Conservation (phyloP, 2,113 vertebrate species). For the Dolichotis patagonum region DNA sequence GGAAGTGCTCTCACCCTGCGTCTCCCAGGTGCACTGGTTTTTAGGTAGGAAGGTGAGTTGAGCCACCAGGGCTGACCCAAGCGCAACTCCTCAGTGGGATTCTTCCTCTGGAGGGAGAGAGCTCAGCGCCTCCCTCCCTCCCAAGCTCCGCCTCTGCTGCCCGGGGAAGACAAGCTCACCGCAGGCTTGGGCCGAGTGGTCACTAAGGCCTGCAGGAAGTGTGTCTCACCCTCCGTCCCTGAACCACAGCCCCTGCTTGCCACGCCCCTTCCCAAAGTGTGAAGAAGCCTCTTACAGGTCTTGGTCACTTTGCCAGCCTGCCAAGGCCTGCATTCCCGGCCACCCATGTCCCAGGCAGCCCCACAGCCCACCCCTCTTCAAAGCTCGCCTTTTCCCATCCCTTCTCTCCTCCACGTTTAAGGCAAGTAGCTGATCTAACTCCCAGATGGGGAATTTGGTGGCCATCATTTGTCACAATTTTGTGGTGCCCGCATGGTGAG, state of each 20-base stretch:
- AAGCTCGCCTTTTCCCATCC: background rate
- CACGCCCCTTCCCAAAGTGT: too few species aligned
- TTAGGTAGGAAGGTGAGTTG: background rate
- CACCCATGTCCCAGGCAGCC: too few species aligned
- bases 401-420: too few species aligned
- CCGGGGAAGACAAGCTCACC: fast-evolving
- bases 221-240: too few species aligned
- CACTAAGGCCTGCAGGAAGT: fast-evolving
- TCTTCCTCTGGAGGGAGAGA: too few species aligned
- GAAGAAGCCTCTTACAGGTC: background rate
- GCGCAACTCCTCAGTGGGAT: too few species aligned
- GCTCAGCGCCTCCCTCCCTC: fast-evolving
- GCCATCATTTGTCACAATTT: too few species aligned
- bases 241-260: background rate
- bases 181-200: fast-evolving
- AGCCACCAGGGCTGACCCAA: background rate
- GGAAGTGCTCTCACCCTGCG: fast-evolving
- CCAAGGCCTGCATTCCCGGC: too few species aligned
- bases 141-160: background rate
- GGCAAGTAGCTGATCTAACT: too few species aligned
- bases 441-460: background rate
- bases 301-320: too few species aligned
- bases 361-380: background rate
- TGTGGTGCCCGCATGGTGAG: fast-evolving
- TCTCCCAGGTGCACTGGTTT: background rate